These are phyloP conservation scores for Ochotona curzoniae DNA, from an alignment of 2,113 vertebrate species.

Conservation along the genomic window DNA sequence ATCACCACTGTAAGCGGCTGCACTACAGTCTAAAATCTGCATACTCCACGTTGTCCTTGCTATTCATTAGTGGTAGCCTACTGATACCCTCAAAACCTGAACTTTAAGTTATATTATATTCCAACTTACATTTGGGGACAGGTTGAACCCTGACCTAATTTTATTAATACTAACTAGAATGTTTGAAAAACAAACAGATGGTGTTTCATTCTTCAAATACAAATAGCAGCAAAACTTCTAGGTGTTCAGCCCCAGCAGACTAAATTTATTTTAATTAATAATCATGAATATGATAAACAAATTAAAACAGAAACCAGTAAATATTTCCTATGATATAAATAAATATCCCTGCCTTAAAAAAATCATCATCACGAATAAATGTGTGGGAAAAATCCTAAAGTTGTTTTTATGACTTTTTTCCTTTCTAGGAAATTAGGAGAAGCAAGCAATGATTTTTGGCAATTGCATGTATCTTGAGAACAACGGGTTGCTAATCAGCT, in stretches of 20 bases:
- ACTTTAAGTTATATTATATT: neutral
- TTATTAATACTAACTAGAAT: neutral
- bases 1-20: neutral
- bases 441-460: neutral
- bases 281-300: neutral
- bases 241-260: neutral
- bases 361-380: neutral
- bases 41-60: neutral
- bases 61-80: neutral
- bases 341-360: neutral
- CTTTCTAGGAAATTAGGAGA: slow-evolving; percentile 15
- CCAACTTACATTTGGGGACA: neutral
- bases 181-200: neutral
- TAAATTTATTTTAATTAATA: neutral
- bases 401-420: neutral
- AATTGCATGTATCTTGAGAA: neutral
- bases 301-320: neutral
- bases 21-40: neutral
- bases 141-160: neutral
- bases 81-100: neutral
- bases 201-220: neutral
- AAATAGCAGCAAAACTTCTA: neutral
- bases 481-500: neutral
- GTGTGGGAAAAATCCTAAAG: neutral
- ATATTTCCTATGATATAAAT: neutral